A percentile compares a stretch with the other conserved stretches of the same genome.
These are phyloP conservation scores for Phortica variegata DNA, from an alignment of 1,140 invertebrate genomes.

Conservation along the genomic window DNA sequence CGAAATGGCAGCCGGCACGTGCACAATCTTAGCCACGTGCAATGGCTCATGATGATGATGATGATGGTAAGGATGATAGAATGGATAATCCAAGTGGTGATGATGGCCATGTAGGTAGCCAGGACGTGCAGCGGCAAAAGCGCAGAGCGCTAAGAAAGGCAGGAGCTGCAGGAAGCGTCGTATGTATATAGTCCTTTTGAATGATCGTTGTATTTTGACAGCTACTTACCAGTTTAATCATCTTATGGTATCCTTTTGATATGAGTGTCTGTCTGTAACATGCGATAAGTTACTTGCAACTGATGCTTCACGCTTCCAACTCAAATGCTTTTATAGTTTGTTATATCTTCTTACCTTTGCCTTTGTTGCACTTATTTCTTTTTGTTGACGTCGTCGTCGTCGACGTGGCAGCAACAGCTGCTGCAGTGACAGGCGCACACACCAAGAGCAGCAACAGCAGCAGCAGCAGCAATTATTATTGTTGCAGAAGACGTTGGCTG, in stretches of 20 bases:
- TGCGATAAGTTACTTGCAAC: constrained; percentile 37
- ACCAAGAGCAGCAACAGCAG: constrained; percentile 11
- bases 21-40: constrained; percentile 43
- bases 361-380: constrained; percentile 14
- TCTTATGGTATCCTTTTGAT: constrained; percentile 20
- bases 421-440: background rate
- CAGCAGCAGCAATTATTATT: constrained; percentile 16
- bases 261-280: constrained; percentile 4
- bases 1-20: constrained; percentile 57
- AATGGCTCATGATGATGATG: constrained; percentile 45
- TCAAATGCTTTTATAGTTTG: constrained; percentile 41
- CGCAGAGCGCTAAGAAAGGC: constrained; percentile 28
- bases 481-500: constrained; percentile 26
- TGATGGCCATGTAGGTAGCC: constrained; percentile 48
- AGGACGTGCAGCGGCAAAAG: constrained; percentile 37
- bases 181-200: background rate
- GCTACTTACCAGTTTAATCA: constrained; percentile 47
- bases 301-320: constrained; percentile 37
- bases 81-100: constrained; percentile 44
- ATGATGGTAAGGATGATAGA: constrained; percentile 20
- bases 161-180: constrained; percentile 19
- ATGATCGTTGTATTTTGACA: too few relatives aligned
- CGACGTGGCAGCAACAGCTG: background rate
- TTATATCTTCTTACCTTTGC: background rate
- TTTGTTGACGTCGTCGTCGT: constrained; percentile 33